Percentiles rank a stretch among this genome's conserved stretches.
Evolutionary conservation across 1,140 invertebrate species (phyloP).

Genomic region (Portunus trituberculatus): DNA sequence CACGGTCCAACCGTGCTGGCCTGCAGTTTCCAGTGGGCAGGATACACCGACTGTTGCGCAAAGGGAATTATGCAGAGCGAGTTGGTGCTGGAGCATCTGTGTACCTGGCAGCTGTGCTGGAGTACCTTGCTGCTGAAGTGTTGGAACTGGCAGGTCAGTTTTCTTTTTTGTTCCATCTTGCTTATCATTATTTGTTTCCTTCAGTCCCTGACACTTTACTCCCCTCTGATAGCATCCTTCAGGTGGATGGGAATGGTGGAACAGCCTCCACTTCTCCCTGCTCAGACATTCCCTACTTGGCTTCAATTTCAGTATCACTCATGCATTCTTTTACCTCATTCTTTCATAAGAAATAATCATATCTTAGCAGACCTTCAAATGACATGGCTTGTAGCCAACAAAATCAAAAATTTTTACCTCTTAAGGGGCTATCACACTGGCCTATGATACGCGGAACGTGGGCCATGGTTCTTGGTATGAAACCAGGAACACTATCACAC

Average conservation of each 20-base stretch:
- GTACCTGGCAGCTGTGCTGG: constrained; percentile 83
- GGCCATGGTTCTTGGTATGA: too few species aligned
- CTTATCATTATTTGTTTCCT: neutral
- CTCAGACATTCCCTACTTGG: too few species aligned
- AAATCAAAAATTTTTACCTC: too few species aligned
- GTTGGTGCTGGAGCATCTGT: constrained; percentile 83
- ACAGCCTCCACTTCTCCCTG: too few species aligned
- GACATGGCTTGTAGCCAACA: too few species aligned
- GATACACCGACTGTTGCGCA: constrained; percentile 79
- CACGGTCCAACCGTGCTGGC: constrained; percentile 85
- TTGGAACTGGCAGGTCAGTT: constrained; percentile 81
- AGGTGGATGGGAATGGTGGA: neutral
- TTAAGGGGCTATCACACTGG: too few species aligned
- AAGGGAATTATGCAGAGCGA: constrained; percentile 81
- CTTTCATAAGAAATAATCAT: too few species aligned
- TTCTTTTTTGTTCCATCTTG: neutral
- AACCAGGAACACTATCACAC: too few species aligned
- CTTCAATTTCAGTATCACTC: too few species aligned
- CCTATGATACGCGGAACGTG: too few species aligned
- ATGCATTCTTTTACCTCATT: too few species aligned
- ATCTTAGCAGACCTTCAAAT: too few species aligned
- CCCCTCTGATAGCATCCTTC: neutral
- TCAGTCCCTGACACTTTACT: neutral
- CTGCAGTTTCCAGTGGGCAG: constrained; percentile 85
- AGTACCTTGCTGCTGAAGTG: constrained; percentile 84